These are phyloP conservation scores for Eulemur rufifrons DNA, from an alignment of 2,113 vertebrate genomes.

Conservation along the genomic window DNA sequence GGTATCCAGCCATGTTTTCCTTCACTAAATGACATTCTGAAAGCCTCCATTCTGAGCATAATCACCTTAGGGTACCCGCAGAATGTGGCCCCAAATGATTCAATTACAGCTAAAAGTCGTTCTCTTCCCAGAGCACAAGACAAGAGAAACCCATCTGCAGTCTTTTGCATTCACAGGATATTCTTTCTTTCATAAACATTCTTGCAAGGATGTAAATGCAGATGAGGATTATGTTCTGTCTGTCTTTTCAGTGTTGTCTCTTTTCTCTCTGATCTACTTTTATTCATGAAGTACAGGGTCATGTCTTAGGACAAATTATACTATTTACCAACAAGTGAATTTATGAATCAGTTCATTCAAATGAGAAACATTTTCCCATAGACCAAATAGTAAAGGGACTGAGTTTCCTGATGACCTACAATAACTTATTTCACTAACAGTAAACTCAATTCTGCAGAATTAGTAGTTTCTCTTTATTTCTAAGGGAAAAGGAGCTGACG, in stretches of 20 bases:
- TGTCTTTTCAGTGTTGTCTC: not conserved
- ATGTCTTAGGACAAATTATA: not conserved
- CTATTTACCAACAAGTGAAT: not conserved
- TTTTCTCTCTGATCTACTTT: constrained; percentile 13
- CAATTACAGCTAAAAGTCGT: constrained; percentile 79
- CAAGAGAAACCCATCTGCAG: constrained; percentile 64
- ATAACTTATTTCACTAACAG: not conserved
- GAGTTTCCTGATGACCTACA: not conserved
- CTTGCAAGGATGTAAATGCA: not conserved
- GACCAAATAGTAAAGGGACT: not conserved
- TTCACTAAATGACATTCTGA: constrained; percentile 84
- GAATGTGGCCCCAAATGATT: constrained; percentile 78
- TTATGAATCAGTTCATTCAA: not conserved
- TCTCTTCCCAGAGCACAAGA: constrained; percentile 67
- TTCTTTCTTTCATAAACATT: not conserved
- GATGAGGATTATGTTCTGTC: not conserved
- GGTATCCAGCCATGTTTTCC: constrained; percentile 84
- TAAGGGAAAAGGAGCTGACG: not conserved
- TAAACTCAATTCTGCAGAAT: not conserved
- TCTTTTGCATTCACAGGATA: not conserved
- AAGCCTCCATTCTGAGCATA: constrained; percentile 82
- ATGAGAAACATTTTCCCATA: not conserved
- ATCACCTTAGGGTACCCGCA: constrained; percentile 81
- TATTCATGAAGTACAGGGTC: not conserved
- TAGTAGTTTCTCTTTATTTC: not conserved